Evolutionary conservation across 2,113 vertebrate species (phyloP).

Genomic region (Anoplopoma fimbria): DNA sequence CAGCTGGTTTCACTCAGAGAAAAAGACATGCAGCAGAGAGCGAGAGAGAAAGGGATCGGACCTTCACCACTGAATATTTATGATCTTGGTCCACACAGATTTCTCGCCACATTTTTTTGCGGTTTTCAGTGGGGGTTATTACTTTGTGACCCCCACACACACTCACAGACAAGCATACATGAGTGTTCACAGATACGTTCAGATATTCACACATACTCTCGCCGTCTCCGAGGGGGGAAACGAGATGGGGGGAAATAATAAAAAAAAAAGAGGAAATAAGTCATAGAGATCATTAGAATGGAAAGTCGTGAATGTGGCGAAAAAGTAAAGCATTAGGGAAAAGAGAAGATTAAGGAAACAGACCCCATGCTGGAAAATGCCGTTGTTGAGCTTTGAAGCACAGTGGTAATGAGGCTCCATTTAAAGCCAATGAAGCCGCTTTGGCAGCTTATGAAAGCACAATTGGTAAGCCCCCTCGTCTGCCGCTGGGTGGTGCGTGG

Average conservation of each 20-base stretch:
- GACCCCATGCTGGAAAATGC: slow-evolving; percentile 70
- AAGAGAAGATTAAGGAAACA: slow-evolving; percentile 61
- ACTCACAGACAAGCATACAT: slow-evolving; percentile 5
- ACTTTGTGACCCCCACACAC: slow-evolving; percentile 58
- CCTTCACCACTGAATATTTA: slow-evolving; percentile 81
- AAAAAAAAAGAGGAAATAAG: slow-evolving; percentile 35
- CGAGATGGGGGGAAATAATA: neutral
- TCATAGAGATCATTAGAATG: slow-evolving; percentile 55
- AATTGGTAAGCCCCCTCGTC: slow-evolving; percentile 62
- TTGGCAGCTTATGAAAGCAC: slow-evolving; percentile 81
- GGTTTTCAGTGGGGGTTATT: slow-evolving; percentile 58
- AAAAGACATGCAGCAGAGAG: slow-evolving; percentile 57
- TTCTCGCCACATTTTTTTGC: slow-evolving; percentile 75
- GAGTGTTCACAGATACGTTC: slow-evolving; percentile 59
- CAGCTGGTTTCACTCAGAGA: slow-evolving; percentile 80
- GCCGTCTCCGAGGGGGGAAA: slow-evolving; percentile 26
- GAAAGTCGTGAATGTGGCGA: slow-evolving; percentile 53
- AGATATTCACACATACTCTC: slow-evolving; percentile 56
- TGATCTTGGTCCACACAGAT: slow-evolving; percentile 69
- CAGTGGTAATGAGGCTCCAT: slow-evolving; percentile 80
- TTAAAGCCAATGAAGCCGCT: slow-evolving; percentile 77
- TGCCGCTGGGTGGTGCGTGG: slow-evolving; percentile 58
- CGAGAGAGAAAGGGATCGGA: slow-evolving; percentile 65
- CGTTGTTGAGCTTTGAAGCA: slow-evolving; percentile 76
- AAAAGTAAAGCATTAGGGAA: slow-evolving; percentile 42